Evolutionary conservation across 92 coral and sea anemone genomes (phyloP).

Genomic region (Parazoanthus darwini): DNA sequence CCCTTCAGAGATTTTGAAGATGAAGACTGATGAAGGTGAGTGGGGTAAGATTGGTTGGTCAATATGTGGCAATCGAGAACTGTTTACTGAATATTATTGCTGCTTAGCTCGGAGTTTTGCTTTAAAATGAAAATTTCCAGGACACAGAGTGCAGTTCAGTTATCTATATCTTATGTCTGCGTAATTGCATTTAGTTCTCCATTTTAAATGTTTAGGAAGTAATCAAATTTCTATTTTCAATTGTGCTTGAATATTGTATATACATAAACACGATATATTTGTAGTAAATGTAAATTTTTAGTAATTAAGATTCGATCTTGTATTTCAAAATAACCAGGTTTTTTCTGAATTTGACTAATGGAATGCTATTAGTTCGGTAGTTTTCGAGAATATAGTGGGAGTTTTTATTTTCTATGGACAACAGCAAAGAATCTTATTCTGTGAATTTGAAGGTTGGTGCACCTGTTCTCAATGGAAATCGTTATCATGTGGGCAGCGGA

Average conservation of each 20-base stretch:
- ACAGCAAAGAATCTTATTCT: not conserved
- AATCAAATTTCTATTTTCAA: conserved; percentile 15
- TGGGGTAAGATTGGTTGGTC: not conserved
- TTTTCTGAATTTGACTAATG: not conserved
- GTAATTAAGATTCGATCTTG: too few relatives aligned
- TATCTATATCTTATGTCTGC: not conserved
- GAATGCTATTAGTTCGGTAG: not conserved
- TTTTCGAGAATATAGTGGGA: not conserved
- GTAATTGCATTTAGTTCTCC: conserved; percentile 3
- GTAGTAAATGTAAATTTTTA: not conserved
- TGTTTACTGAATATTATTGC: not conserved
- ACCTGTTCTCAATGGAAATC: conserved; percentile 11
- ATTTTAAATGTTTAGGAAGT: not conserved
- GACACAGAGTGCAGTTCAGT: not conserved
- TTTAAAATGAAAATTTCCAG: not conserved
- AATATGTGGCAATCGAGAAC: not conserved
- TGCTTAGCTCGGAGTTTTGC: not conserved
- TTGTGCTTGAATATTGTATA: not conserved
- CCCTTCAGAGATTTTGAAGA: conserved; percentile 24
- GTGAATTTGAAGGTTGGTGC: not conserved
- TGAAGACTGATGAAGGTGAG: conserved; percentile 38
- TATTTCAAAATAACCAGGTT: not conserved
- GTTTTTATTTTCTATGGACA: not conserved
- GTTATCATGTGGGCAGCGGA: conserved; percentile 7
- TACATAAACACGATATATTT: not conserved